Conservation (phyloP, 1,140 invertebrate species). For the Battus philenor region DNA sequence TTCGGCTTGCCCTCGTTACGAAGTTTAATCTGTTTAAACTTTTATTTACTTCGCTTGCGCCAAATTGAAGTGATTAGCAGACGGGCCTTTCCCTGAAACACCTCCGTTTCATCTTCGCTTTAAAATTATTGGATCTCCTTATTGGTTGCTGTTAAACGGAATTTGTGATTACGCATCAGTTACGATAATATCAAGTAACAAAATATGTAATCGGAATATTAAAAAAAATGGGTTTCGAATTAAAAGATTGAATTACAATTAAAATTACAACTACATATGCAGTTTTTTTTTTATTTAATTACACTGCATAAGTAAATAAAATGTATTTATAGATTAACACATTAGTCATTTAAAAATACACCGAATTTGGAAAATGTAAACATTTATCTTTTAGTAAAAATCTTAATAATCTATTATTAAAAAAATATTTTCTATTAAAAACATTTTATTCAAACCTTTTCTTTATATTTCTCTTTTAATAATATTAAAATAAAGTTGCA, state of each 20-base stretch:
- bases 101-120: conserved; percentile 14
- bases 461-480: too few relatives aligned
- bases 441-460: too few relatives aligned
- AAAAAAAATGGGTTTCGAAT: not conserved
- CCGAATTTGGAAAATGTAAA: too few relatives aligned
- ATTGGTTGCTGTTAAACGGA: conserved; percentile 4
- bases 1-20: conserved; percentile 44
- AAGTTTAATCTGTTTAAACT: conserved; percentile 70
- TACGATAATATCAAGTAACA: not conserved
- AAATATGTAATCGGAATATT: not conserved
- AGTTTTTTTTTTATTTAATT: too few relatives aligned
- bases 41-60: conserved; percentile 61
- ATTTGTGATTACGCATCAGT: conserved; percentile 2
- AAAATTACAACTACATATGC: too few relatives aligned
- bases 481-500: too few relatives aligned
- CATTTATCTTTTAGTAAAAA: too few relatives aligned
- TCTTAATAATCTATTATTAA: too few relatives aligned
- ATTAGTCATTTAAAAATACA: too few relatives aligned
- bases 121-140: conserved; percentile 7
- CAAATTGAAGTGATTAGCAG: conserved; percentile 55
- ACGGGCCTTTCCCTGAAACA: conserved; percentile 14
- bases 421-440: not conserved
- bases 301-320: too few relatives aligned
- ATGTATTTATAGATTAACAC: too few relatives aligned
- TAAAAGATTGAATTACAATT: too few relatives aligned